Evolutionary conservation across 2,113 vertebrate genomes (phyloP), one percentile per base, ranked within the genome.

Genomic region (Lophura nycthemera): DNA sequence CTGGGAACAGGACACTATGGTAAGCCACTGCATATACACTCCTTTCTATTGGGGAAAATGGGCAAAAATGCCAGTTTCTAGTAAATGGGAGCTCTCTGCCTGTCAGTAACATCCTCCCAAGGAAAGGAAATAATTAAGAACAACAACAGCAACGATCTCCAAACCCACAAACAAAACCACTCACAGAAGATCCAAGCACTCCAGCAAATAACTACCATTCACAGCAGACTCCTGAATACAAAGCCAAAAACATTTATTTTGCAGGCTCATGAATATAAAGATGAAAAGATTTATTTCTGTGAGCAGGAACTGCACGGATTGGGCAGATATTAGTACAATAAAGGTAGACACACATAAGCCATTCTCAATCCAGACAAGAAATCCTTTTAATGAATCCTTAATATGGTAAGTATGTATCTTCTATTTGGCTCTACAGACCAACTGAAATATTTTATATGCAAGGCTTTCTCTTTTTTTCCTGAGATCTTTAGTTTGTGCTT

Each of bases 381-480:
- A 77, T 88, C 16, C 70, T 85, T 64, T 83, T 66, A 91, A 92
- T 45, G 40, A 86, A n/a, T 77, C 11, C 56, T 88, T 74, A 77
- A 83, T 80, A 38, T 75, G 47, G 40, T 36, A 74, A 71, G 59
- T 32, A 93, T 67, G 32, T 63, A 64, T 88, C 61, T 89, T 81
- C 40, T 81, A n/a, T 30, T 50, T 93, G 18, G 45, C 25, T 48
- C 42, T 61, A 43, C 17, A 83, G 10, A 43, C 34, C 45, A 74
- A 65, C 0, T 43, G 32, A 83, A 87, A 86, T 87, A 77, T 50
- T 94, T 88, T 27, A 50, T 10, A 54, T 10, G 5, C n/a, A 64
- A 66, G 19, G 10, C 4, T 21, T 27, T 50, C 24, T 77, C 32
- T 4, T 10, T 16, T 24, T 87, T 30, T 4, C 9, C 24, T 54